Evolutionary conservation across 2,113 vertebrate genomes (phyloP), one percentile per base, ranked within the genome.

Genomic region (Vanacampus margaritifer): DNA sequence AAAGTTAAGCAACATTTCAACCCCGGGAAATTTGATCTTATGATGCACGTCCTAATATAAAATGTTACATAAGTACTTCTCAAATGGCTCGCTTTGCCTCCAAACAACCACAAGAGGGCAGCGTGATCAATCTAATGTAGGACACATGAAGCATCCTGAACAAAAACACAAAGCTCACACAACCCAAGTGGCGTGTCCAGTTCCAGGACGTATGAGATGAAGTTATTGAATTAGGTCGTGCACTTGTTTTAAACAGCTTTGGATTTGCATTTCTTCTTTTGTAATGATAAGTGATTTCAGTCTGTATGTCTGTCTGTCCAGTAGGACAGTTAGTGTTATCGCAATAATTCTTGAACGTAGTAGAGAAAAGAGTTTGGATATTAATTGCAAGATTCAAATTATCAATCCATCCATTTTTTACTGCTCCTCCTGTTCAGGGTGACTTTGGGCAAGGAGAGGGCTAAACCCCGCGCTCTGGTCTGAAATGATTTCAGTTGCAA

Each of bases 41-140:
- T 80, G 75, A 67, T 21, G n/a, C 23, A 13, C 11, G 1, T 26
- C 23, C 3, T 1, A 28, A 32, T 57, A 17, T 32, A 14, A 57
- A 57, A 32, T 32, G 54, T 57, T 57, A 32, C 54, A 32, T 35
- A 57, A 32, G 7, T 17, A 64, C 23, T 56, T 24, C 9, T 36
- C 2, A 9, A 32, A 21, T 6, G 19, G 50, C 0, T 26, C 14
- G 9, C 26, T 37, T 7, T 58, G 21, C 24, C 36, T 8, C 21
- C 28, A 6, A 13, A 4, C 36, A 54, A 41, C 65, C 85, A 77
- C 81, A 28, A 83, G 87, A 65, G 82, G 85, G 84, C 84, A 82
- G 72, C 64, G 56, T 11, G 43, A 43, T 39, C 59, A 23, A 0
- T 36, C 0, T 35, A 14, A 72, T 66, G 54, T 19, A 23, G 51